These are phyloP conservation scores for Papilio polyxenes DNA, from an alignment of 1,140 invertebrate species.

Conservation along the genomic window DNA sequence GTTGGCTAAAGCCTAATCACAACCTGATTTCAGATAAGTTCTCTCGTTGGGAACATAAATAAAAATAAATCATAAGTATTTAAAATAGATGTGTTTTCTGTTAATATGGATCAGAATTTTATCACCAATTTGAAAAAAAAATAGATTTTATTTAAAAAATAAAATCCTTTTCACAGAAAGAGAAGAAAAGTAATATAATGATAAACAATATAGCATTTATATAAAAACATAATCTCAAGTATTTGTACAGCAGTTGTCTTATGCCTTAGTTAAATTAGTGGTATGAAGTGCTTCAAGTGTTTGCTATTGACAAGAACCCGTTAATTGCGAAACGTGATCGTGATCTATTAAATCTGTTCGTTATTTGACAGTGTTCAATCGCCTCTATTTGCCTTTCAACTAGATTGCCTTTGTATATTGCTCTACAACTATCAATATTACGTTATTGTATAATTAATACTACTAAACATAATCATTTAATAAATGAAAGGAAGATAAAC, in stretches of 20 bases:
- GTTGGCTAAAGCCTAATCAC: too few species aligned
- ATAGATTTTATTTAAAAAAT: too few species aligned
- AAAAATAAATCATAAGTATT: too few species aligned
- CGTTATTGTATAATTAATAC: neutral
- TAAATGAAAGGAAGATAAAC: too few species aligned
- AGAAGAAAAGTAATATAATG: too few species aligned
- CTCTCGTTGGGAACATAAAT: too few species aligned
- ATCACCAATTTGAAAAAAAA: too few species aligned
- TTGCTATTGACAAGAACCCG: slow-evolving; percentile 60
- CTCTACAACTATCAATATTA: neutral
- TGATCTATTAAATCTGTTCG: slow-evolving; percentile 74
- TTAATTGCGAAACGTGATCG: slow-evolving; percentile 65
- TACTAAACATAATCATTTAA: too few species aligned
- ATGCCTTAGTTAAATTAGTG: slow-evolving; percentile 37
- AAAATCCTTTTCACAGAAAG: too few species aligned
- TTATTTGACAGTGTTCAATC: slow-evolving; percentile 70
- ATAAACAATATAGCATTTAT: neutral
- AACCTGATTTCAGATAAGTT: too few species aligned
- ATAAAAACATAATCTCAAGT: neutral
- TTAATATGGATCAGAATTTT: too few species aligned
- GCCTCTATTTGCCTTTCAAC: slow-evolving; percentile 69
- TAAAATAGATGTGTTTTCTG: too few species aligned
- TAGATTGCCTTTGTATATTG: slow-evolving; percentile 60
- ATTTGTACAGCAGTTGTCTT: neutral
- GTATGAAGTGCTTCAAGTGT: slow-evolving; percentile 37